Conservation (phyloP, 2,113 vertebrate genomes). For the Rhinolophus sinicus region DNA sequence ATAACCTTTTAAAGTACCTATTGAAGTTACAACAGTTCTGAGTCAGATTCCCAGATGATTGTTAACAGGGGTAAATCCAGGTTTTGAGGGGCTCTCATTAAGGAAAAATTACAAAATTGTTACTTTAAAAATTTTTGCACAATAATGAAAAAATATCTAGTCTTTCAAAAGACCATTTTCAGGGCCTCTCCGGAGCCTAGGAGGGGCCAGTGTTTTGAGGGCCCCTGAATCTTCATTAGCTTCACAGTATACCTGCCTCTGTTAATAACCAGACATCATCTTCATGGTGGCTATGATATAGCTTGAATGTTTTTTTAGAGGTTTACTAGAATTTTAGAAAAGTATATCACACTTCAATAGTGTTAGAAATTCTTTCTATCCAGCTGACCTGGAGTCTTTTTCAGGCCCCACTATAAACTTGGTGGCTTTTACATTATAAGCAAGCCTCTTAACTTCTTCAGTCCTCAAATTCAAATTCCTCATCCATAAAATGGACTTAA, state of each 20-base stretch:
- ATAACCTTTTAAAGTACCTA: slow-evolving; percentile 44
- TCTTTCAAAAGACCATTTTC: neutral
- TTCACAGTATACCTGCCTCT: neutral
- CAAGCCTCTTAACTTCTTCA: slow-evolving; percentile 19
- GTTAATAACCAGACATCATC: neutral
- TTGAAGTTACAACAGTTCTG: slow-evolving; percentile 19
- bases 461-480: neutral
- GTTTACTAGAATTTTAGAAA: slow-evolving; percentile 50
- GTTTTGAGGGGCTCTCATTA: neutral
- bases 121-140: neutral
- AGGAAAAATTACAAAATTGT: slow-evolving; percentile 13
- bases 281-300: neutral
- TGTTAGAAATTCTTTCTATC: slow-evolving; percentile 30
- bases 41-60: slow-evolving; percentile 10
- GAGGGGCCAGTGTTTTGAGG: neutral
- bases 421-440: slow-evolving; percentile 45
- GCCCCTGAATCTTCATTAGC: neutral
- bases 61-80: neutral
- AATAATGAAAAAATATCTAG: neutral
- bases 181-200: neutral
- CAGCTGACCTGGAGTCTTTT: neutral
- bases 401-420: neutral
- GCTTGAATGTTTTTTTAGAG: slow-evolving; percentile 2
- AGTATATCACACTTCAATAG: neutral
- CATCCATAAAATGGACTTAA: slow-evolving; percentile 18